These are phyloP conservation scores for Dermolepida albohirtum DNA, from an alignment of 2,888 invertebrate species.

Conservation along the genomic window DNA sequence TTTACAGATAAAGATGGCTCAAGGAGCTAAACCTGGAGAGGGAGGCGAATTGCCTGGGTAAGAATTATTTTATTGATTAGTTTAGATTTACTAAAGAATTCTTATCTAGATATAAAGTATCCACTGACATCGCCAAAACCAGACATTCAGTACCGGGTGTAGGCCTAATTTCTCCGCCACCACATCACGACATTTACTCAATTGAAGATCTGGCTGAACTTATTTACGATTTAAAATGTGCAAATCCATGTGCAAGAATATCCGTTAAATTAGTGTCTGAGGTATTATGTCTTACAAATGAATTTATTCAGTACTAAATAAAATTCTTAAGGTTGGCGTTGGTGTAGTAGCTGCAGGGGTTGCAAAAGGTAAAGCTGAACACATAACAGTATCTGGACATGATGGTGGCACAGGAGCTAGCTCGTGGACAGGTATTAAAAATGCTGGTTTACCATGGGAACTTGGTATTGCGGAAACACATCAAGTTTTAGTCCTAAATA, in stretches of 20 bases:
- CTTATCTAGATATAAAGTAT: constrained; percentile 77
- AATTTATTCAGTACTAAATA: too few relatives aligned
- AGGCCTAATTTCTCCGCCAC: constrained; percentile 97
- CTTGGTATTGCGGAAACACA: constrained; percentile 98
- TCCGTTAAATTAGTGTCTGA: constrained; percentile 99
- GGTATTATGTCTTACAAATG: constrained; percentile 49
- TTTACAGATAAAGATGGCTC: constrained; percentile 98
- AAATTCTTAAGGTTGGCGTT: constrained; percentile 79
- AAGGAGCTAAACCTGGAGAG: constrained; percentile 99
- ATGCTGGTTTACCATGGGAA: constrained; percentile 98
- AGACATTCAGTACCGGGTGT: constrained; percentile 97
- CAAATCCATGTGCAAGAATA: constrained; percentile 94
- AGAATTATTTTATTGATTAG: constrained; percentile 38
- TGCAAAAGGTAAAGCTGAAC: constrained; percentile 98
- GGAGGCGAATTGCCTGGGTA: constrained; percentile 94
- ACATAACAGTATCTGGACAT: constrained; percentile 98
- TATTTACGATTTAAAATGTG: constrained; percentile 97
- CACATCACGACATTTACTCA: constrained; percentile 99
- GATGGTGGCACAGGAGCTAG: constrained; percentile 99
- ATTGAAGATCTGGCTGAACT: constrained; percentile 98
- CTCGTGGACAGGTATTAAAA: constrained; percentile 99
- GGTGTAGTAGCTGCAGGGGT: constrained; percentile 99
- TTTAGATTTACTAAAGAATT: background rate
- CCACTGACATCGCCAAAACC: constrained; percentile 93
- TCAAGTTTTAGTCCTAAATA: constrained; percentile 94